phyloP scores from a whole-genome alignment of 2,888 invertebrate species.

The Blera fallax region DNA sequence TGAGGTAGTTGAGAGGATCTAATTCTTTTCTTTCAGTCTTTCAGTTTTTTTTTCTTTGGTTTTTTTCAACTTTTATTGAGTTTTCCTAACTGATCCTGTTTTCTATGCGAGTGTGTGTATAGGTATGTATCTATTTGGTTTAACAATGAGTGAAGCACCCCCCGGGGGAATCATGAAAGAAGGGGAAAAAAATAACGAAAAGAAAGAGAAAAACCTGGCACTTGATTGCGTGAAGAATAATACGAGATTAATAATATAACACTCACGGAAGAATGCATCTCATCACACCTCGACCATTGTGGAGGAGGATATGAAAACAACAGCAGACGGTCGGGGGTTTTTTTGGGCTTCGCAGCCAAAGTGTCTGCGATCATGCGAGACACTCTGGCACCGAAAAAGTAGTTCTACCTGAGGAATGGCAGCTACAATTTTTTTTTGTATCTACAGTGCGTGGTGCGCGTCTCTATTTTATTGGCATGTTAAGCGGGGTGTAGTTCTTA shows the following conservation, averaged over 20 bases:
- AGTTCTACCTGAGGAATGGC: slow-evolving; percentile 20
- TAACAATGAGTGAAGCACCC: slow-evolving; percentile 56
- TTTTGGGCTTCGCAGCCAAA: slow-evolving; percentile 16
- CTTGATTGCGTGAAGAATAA: slow-evolving; percentile 67
- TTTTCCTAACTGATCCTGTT: slow-evolving; percentile 52
- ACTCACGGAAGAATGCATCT: slow-evolving; percentile 67
- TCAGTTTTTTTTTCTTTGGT: neutral
- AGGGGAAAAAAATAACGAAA: neutral
- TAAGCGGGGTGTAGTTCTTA: neutral
- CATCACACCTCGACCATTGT: slow-evolving; percentile 69
- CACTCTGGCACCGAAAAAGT: slow-evolving; percentile 56
- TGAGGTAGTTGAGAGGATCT: slow-evolving; percentile 62
- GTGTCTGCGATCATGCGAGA: slow-evolving; percentile 63
- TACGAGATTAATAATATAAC: slow-evolving; percentile 67
- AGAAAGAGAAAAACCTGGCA: slow-evolving; percentile 31
- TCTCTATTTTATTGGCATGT: neutral
- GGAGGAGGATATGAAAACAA: slow-evolving; percentile 57
- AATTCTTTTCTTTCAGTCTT: slow-evolving; percentile 30
- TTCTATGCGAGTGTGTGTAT: slow-evolving; percentile 12
- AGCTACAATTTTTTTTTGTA: neutral
- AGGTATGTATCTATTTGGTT: slow-evolving; percentile 23
- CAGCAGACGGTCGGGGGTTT: slow-evolving; percentile 13
- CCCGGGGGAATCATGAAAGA: slow-evolving; percentile 54
- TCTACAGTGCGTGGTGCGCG: neutral
- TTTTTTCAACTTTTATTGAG: slow-evolving; percentile 11